Percentiles rank a stretch among this genome's conserved stretches.
Evolutionary conservation across 1,140 invertebrate genomes (phyloP).

Genomic region (Drosophila equinoxialis): DNA sequence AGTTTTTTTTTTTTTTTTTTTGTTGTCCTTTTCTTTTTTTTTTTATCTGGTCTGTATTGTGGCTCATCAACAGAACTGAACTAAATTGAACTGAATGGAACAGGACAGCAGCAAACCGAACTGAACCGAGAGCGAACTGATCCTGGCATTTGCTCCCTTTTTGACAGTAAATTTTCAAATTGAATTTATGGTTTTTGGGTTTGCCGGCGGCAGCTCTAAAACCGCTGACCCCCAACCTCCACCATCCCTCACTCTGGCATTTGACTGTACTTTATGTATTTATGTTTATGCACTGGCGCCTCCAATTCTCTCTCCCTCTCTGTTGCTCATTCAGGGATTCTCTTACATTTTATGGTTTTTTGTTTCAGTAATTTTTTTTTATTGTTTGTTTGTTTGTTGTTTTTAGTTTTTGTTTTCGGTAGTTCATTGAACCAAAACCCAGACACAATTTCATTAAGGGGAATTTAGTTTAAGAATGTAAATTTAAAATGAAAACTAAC

Average conservation of each 20-base stretch:
- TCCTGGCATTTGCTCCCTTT: not conserved
- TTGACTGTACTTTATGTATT: conserved; percentile 49
- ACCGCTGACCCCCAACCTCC: not conserved
- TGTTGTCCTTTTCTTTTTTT: not conserved
- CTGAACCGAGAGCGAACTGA: not conserved
- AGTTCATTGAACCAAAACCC: conserved; percentile 21
- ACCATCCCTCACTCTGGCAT: not conserved
- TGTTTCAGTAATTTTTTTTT: conserved; percentile 42
- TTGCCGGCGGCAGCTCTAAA: conserved; percentile 17
- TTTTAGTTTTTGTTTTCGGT: conserved; percentile 31
- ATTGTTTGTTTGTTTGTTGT: conserved; percentile 3
- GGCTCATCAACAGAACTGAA: conserved; percentile 41
- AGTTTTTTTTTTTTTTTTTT: not conserved
- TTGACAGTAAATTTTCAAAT: conserved; percentile 75
- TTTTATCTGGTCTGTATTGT: conserved; percentile 4
- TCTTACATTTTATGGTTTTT: conserved; percentile 57
- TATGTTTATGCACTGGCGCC: conserved; percentile 68
- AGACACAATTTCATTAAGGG: conserved; percentile 36
- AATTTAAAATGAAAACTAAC: conserved; percentile 6
- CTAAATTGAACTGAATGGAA: not conserved
- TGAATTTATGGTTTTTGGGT: conserved; percentile 72
- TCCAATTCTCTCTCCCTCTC: not conserved
- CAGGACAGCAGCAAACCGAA: not conserved
- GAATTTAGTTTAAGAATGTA: conserved; percentile 34
- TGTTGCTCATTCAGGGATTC: not conserved